Evolutionary conservation across 2,113 vertebrate genomes (phyloP), one percentile per base, ranked within the genome.

Genomic region (Tetraodon nigroviridis): DNA sequence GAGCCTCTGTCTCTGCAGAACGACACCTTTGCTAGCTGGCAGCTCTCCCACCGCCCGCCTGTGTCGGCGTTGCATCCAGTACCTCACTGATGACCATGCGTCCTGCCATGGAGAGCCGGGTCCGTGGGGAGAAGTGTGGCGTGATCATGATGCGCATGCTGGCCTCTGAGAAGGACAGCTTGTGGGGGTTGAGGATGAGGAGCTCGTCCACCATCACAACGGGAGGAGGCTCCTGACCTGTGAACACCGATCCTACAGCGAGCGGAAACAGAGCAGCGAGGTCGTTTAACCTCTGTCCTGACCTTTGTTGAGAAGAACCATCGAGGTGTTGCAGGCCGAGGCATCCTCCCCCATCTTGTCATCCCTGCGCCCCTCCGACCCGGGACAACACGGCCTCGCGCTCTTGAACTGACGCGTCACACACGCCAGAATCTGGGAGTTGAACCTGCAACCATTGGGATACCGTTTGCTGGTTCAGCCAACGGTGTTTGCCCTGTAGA

Each of bases 151-250:
- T 78, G 1, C 91, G 88, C 54, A 92, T 75, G 41, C 90, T 84
- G 0, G 90, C 90, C 52, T 92, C 91, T 2, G 90, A 86, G 74
- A 92, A 92, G 53, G 88, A 90, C 55, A 92, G 86, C 47, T 91
- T 87, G 78, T 91, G 91, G 21, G 91, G 90, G 66, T 85, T 83
- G 46, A 86, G 78, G 55, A 82, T 89, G 66, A 92, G 83, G 3
- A 92, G 79, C 75, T 92, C 91, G 3, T 92, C 91, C 76, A 92
- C 91, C 91, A 92, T 92, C 71, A 92, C 1, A 44, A 90, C 90
- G 0, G 88, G 75, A 18, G 66, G 29, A 45, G 77, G 64, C 61
- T 90, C 87, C 73, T 82, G 71, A 20, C 68, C 58, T 1, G 79
- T 44, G 11, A 59, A 37, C 32, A 37, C 10, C 32, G n/a, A 37